Percentiles rank a stretch among this genome's conserved stretches.
These are phyloP conservation scores for Acanthosepion pharaonis DNA, from an alignment of 2,888 invertebrate genomes.

Conservation along the genomic window DNA sequence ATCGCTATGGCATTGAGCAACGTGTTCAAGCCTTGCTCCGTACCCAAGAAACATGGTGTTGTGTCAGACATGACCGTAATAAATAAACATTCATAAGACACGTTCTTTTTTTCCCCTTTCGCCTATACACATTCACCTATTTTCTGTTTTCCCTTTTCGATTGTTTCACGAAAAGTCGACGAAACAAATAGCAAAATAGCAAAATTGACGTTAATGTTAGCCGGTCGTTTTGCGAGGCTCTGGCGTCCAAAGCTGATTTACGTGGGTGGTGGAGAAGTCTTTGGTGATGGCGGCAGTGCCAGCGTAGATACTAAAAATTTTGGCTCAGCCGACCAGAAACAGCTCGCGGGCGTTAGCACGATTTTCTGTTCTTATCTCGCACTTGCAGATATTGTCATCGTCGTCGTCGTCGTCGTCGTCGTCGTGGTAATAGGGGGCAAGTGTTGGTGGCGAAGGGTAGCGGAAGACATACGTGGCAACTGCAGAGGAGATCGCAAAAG, in stretches of 20 bases:
- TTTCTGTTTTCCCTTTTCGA: not conserved
- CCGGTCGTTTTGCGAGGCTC: not conserved
- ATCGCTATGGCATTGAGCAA: too few species aligned
- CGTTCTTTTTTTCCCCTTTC: too few species aligned
- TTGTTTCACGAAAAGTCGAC: not conserved
- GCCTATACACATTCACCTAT: too few species aligned
- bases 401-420: not conserved
- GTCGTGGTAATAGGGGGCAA: not conserved
- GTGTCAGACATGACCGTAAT: too few species aligned
- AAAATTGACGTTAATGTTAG: not conserved
- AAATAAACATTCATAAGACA: too few species aligned
- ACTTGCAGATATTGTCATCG: not conserved
- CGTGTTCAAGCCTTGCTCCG: too few species aligned
- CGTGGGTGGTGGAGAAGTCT: too few species aligned
- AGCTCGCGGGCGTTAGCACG: conserved; percentile 33
- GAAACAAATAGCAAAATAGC: not conserved
- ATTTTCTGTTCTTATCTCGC: not conserved
- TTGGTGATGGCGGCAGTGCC: not conserved
- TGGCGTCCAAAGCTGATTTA: not conserved
- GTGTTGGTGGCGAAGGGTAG: not conserved
- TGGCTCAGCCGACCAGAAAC: conserved; percentile 11
- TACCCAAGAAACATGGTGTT: too few species aligned
- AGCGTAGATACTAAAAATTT: not conserved
- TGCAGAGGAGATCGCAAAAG: not conserved
- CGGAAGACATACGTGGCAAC: not conserved